These are phyloP conservation scores for Drosophila santomea DNA, from an alignment of 1,140 invertebrate genomes.

Conservation along the genomic window DNA sequence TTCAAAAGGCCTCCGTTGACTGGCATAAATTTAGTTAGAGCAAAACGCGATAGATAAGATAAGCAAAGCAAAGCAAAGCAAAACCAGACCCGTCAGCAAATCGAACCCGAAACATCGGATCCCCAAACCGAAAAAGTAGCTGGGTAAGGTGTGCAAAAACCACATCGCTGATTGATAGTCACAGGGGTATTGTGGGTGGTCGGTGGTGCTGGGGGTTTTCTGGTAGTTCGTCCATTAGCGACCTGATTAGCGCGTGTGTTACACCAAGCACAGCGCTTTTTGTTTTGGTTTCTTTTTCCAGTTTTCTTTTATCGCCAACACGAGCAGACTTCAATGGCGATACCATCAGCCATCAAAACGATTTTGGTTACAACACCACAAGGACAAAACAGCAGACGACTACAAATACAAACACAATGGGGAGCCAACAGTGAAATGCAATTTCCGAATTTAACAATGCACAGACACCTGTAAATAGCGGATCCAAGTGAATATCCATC, in stretches of 20 bases:
- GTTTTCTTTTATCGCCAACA: conserved; percentile 63
- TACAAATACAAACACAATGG: conserved; percentile 21
- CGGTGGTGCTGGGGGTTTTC: conserved; percentile 30
- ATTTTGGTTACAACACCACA: conserved; percentile 65
- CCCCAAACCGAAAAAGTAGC: conserved; percentile 17
- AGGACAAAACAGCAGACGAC: conserved; percentile 51
- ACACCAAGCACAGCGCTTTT: conserved; percentile 36
- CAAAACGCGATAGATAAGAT: conserved; percentile 75
- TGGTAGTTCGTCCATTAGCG: conserved; percentile 40
- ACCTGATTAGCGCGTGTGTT: conserved; percentile 75
- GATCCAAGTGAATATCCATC: not conserved
- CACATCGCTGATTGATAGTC: conserved; percentile 64
- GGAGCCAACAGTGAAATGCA: conserved; percentile 38
- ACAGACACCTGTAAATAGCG: conserved; percentile 35
- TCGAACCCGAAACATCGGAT: conserved; percentile 31
- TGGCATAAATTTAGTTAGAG: conserved; percentile 77
- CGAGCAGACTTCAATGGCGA: conserved; percentile 58
- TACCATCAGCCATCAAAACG: conserved; percentile 55
- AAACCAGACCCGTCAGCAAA: conserved; percentile 35
- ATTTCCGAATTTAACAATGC: conserved; percentile 60
- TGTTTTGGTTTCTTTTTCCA: conserved; percentile 35
- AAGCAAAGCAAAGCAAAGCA: conserved; percentile 48
- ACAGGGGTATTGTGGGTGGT: conserved; percentile 15
- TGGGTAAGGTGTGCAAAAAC: conserved; percentile 68
- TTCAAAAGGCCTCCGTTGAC: conserved; percentile 8